Evolutionary conservation across 2,113 vertebrate species (phyloP), one percentile per base, ranked within the genome.

Genomic region (Electrona antarctica): DNA sequence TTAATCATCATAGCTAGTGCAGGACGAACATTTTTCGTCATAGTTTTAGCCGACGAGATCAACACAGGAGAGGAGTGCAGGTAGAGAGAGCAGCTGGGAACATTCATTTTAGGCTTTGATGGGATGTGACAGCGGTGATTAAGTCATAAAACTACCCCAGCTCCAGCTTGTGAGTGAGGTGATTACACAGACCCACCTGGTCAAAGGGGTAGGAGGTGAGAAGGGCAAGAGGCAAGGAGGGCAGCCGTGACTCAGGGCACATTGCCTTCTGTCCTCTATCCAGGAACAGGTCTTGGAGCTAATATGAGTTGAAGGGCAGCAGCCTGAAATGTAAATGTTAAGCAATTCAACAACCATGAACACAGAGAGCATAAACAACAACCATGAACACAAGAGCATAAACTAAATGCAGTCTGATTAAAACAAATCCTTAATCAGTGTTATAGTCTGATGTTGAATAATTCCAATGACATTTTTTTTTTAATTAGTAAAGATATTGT

Each of bases 101-200:
- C 87, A 83, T 83, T 92, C 87, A 91, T 78, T 61, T 70, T 67
- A 46, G 85, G 85, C 77, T 56, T 75, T 85, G 81, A 91, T 88
- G 71, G 78, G 78, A 90, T 80, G 67, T 58, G 85, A 91, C 85
- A 66, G 88, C 74, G 79, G 78, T 80, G 66, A 86, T 87, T 88
- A 88, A 88, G 89, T 85, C 80, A 87, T 88, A 88, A 90, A 91
- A 88, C 78, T 73, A 69, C 55, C 80, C 77, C 85, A 86, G 65
- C 77, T 83, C 71, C 77, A 74, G 68, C 66, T 51, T 66, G 33
- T 83, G 78, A 88, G 76, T 61, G 64, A 69, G 70, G 62, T 63
- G 75, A 82, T 75, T 68, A 77, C 78, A 62, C 67, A 81, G 83
- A 81, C 33, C 63, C 85, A 83, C 80, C 80, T 81, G 82, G 76